Percentiles rank a stretch among this genome's conserved stretches.
phyloP scores from a whole-genome alignment of 2,888 invertebrate species.

The Drosophila affinis region DNA sequence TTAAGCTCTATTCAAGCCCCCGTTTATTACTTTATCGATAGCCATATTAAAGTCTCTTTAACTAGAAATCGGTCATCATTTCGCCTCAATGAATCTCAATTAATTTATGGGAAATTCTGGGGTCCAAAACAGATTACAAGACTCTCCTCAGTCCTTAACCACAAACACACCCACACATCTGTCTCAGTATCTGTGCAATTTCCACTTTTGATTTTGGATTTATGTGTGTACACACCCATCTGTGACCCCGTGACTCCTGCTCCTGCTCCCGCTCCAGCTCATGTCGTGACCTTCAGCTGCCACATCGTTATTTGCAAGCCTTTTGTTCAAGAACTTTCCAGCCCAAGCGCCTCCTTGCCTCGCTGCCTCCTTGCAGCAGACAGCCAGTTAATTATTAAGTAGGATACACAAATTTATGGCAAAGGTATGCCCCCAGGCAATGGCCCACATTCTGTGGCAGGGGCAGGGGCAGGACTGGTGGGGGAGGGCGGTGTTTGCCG shows the following conservation, averaged over 20 bases:
- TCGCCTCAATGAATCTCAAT: slow-evolving; percentile 19
- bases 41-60: too few species aligned
- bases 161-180: too few species aligned
- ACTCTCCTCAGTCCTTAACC: too few species aligned
- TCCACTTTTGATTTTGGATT: slow-evolving; percentile 33
- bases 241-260: not conserved
- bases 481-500: slow-evolving; percentile 38
- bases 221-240: slow-evolving; percentile 7
- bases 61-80: slow-evolving; percentile 16
- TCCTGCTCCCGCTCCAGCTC: not conserved
- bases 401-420: slow-evolving; percentile 75
- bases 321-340: slow-evolving; percentile 20
- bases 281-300: slow-evolving; percentile 17
- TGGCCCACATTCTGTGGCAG: slow-evolving; percentile 14
- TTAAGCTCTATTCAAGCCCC: too few species aligned
- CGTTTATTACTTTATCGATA: too few species aligned
- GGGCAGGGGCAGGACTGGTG: not conserved
- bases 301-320: slow-evolving; percentile 24
- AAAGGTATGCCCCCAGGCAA: slow-evolving; percentile 35
- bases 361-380: not conserved
- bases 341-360: slow-evolving; percentile 2
- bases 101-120: not conserved
- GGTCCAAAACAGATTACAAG: too few species aligned
- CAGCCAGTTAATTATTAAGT: slow-evolving; percentile 76
- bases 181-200: not conserved